Evolutionary conservation across 2,113 vertebrate species (phyloP), one percentile per base, ranked within the genome.

Genomic region (Calyptommatus sinebrachiatus): DNA sequence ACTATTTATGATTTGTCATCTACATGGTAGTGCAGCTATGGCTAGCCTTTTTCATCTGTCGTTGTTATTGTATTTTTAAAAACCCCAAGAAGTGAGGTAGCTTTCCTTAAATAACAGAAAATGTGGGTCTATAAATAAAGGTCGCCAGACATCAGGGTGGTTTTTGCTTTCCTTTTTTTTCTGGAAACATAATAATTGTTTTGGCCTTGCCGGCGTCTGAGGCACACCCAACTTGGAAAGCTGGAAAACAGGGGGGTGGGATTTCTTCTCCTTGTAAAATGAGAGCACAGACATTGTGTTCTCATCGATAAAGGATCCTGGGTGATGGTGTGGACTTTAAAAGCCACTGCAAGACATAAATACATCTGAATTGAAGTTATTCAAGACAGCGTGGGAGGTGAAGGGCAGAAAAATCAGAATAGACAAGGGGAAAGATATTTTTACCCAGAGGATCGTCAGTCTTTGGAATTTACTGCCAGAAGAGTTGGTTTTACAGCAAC

Each of bases 91-190:
- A 48, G 28, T 81, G 79, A 81, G 50, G 90, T 94, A 89, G 89
- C 82, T 83, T 90, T 83, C 91, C 81, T 84, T 91, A 93, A 95
- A 95, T 94, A 94, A 92, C 91, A 83, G 77, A 90, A 87, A 82
- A 91, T 92, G 90, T 87, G 91, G 85, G 22, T 83, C 90, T 93
- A 86, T 81, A 91, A 93, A 91, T 83, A 89, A 85, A 92, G 90
- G 89, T 91, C 93, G 89, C 92, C 91, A 94, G 90, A 89, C 88
- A 76, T 72, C 90, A 90, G 89, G 50, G 50, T 53, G 50, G 50
- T 53, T 53, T 14, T 1, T 14, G 10, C 50, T 12, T 53, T 53
- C 16, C 50, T 53, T 53, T 53, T 53, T 89, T 89, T 91, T 86
- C 65, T 91, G 91, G 90, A 91, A 90, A 93, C 92, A 88, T 90